Evolutionary conservation across 2,888 invertebrate species (phyloP), one percentile per base, ranked within the genome.

Genomic region (Miltochrista miniata): DNA sequence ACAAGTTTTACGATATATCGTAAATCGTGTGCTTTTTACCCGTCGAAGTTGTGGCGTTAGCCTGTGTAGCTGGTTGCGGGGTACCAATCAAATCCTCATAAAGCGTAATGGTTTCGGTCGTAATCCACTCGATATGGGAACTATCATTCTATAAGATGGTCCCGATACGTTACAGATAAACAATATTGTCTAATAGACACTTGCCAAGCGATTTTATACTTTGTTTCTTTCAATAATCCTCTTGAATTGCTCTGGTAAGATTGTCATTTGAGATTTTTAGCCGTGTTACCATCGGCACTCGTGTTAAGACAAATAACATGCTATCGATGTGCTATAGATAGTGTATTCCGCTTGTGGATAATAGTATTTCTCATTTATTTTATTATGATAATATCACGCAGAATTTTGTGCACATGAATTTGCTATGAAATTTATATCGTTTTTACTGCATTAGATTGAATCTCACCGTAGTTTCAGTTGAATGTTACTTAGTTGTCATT

Each of bases 121-220:
- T 83, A 85, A 86, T 86, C 81, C 74, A 74, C 76, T 74, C 82
- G 88, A 87, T 89, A 88, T 89, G 90, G 90, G 90, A 89, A 90
- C 83, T 78, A 68, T 75, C 74, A 74, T 81, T 76, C 74, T 73
- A 60, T 70, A 70, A 81, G 81, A 86, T 86, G 76, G 73, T 58
- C 61, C 72, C 74, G 79, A 79, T 80, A 72, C 61, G 71, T 72
- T 74, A 74, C 64, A 69, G 69, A 68, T 72, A 65, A 57, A 68
- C 56, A 62, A 56, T 56, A 49, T 56, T 50, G 54, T 56, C 33
- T 59, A n/a, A 40, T 36, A 38, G 45, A 30, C 14, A 40, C 41
- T 41, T 48, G 37, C 38, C 48, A 51, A 31, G 52, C 60, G 48
- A 74, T 56, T 64, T 54, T 54, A 36, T 52, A 60, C 68, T 61